Evolutionary conservation across 2,113 vertebrate species (phyloP).

Genomic region (Cochlearius cochlearius): DNA sequence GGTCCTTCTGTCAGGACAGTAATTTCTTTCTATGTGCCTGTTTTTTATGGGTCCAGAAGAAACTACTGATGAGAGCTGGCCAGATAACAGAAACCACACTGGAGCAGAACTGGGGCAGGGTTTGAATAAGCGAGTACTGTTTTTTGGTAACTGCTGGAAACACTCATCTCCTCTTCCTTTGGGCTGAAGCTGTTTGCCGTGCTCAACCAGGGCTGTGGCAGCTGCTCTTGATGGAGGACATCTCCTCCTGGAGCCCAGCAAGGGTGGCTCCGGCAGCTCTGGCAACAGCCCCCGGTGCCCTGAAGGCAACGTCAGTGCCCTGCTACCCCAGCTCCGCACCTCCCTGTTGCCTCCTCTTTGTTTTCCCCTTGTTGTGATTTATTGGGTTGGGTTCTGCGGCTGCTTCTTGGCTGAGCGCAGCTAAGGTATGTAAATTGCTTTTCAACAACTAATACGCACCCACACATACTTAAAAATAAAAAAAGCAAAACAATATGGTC

Average conservation of each 20-base stretch:
- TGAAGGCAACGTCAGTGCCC: not conserved
- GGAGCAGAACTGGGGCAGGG: not conserved
- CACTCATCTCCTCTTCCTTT: not conserved
- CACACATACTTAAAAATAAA: not conserved
- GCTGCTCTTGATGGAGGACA: not conserved
- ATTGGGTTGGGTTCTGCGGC: not conserved
- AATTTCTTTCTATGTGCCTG: not conserved
- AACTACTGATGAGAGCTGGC: not conserved
- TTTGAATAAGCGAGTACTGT: not conserved
- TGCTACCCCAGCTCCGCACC: not conserved
- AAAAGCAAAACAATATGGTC: not conserved
- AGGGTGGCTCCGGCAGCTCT: not conserved
- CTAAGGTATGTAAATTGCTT: constrained; percentile 37
- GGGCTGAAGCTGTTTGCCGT: not conserved
- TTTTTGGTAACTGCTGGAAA: not conserved
- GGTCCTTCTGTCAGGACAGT: not conserved
- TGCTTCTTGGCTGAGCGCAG: constrained; percentile 10
- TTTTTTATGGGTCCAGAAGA: not conserved
- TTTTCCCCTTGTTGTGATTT: constrained; percentile 25
- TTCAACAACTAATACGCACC: constrained; percentile 1
- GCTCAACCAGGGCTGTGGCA: not conserved
- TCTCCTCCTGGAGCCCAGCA: not conserved
- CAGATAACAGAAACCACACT: not conserved
- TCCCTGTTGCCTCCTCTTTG: not conserved
- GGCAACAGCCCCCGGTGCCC: not conserved